Evolutionary conservation across 1,140 invertebrate species (phyloP), one percentile per base, ranked within the genome.

Genomic region (Drosophila leontia): DNA sequence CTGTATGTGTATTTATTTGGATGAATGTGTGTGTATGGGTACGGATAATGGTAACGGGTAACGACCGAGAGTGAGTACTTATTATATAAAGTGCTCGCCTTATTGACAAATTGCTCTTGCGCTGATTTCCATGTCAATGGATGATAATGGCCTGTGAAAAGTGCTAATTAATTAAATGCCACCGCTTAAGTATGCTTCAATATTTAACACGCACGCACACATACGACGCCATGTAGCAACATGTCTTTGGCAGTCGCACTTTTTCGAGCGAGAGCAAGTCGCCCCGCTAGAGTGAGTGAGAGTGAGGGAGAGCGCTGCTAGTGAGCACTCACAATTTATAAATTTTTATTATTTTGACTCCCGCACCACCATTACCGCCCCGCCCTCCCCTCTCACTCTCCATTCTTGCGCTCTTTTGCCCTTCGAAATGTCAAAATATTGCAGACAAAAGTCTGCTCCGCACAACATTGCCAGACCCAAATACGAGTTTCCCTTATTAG

Each of bases 401-500:
- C 7, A 47, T 37, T 39, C 3, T 42, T 39, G 23, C 61, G 70
- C 76, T 83, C 77, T 83, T 83, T 90, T 87, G 85, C 85, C 84
- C 84, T 87, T 87, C 80, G 80, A 84, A 87, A 88, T 87, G 84
- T 88, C 84, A 88, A 88, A 88, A 90, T 88, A 84, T 81, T 88
- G 80, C 85, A 80, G 74, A 81, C 81, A 80, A 84, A 65, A 62
- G 74, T 68, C 75, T 80, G 47, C 29, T 59, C 47, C 3, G 29
- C 23, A 42, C 29, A 71, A 57, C 62, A 61, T 82, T 82, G 76
- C 80, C 81, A 82, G 75, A 37, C 48, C 37, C 0, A 51, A 82
- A 69, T 57, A 35, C 7, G 23, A 50, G 32, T 64, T 57, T 70
- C 29, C 34, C 17, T 42, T 12, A 41, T 41, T 42, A 82, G 80